phyloP scores from a whole-genome alignment of 1,140 invertebrate genomes.

The Drosophila parvula region DNA sequence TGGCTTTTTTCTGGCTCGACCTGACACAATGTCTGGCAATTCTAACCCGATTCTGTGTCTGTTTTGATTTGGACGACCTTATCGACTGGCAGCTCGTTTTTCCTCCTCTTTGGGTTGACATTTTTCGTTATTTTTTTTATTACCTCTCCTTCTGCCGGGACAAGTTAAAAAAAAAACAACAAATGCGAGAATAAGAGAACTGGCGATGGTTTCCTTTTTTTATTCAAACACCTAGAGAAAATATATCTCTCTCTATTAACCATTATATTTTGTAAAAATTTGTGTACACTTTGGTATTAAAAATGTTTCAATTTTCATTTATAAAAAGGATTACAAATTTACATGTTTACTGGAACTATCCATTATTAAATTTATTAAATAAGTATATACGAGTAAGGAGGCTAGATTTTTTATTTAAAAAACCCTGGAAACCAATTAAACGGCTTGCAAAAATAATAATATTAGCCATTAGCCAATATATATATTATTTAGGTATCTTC shows the following conservation, averaged over 20 bases:
- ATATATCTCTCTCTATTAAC: neutral
- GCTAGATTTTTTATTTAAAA: no score
- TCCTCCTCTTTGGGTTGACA: slow-evolving; percentile 48
- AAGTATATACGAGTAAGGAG: no score
- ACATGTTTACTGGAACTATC: no score
- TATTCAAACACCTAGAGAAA: slow-evolving; percentile 7
- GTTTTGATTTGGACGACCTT: slow-evolving; percentile 73
- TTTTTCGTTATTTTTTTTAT: slow-evolving; percentile 45
- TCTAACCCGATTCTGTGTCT: slow-evolving; percentile 55
- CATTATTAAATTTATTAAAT: no score
- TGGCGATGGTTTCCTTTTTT: neutral
- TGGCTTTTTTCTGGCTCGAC: slow-evolving; percentile 3
- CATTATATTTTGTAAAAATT: no score
- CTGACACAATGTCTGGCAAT: slow-evolving; percentile 14
- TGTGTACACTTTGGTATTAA: no score
- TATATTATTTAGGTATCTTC: no score
- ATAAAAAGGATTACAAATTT: no score
- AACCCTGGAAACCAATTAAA: no score
- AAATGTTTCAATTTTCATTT: no score
- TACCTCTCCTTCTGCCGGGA: slow-evolving; percentile 13
- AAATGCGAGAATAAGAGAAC: slow-evolving; percentile 20
- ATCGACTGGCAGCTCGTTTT: slow-evolving; percentile 62
- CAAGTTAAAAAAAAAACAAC: slow-evolving; percentile 2
- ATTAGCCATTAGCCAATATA: no score
- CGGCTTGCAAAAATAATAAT: no score